Base-by-base conservation (phyloP, 2,797 vertebrate genomes). In the Neosalanx taihuensis region DNA sequence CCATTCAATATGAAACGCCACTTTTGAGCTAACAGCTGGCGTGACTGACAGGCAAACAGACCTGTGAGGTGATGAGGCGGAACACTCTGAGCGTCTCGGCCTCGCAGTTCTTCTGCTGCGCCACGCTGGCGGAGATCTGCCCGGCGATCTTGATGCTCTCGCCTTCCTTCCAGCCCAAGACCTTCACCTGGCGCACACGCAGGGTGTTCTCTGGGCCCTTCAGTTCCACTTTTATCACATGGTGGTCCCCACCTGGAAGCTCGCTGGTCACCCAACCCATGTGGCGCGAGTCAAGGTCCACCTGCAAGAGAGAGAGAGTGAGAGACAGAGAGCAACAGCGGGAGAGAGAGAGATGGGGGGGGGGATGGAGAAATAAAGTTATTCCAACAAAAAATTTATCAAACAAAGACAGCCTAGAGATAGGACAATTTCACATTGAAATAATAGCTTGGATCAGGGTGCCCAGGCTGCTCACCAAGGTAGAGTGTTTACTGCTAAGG, bases 221-320 rank as follows among this genome's bases (percentile, higher is more conserved):
- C 84, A 99, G 85, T 83, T 99, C 98, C 81, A 99, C 95, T 87
- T 98, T 99, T 85, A 99, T 94, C 79, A 99, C 96, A 79, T 98
- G 95, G 85, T 98, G 95, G 86, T 98, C 97, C 37, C 95, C 96
- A 6, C 96, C 95, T 31, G 97, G 96, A 78, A 99, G 95, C 81
- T 99, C 97, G 83, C 97, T 98, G 49, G 96, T 98, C 78, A 99
- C 94, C 98, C 98, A 99, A 84, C 98, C 98, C 89, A 99, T 99
- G 85, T 99, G 98, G 63, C 98, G 95, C 0, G 97, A 98, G 90
- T 99, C 98, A 30, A 99, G 91, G 85, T 99, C 97, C 77, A 96
- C 92, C 98, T 99, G 77, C 15, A 6, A 12, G 18, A 56, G 15
- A 53, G 51, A 53, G 15, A n/a, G 17, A 53, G 51, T 18, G 51